Conservation (phyloP, 2,113 vertebrate species). For the Scortum barcoo region DNA sequence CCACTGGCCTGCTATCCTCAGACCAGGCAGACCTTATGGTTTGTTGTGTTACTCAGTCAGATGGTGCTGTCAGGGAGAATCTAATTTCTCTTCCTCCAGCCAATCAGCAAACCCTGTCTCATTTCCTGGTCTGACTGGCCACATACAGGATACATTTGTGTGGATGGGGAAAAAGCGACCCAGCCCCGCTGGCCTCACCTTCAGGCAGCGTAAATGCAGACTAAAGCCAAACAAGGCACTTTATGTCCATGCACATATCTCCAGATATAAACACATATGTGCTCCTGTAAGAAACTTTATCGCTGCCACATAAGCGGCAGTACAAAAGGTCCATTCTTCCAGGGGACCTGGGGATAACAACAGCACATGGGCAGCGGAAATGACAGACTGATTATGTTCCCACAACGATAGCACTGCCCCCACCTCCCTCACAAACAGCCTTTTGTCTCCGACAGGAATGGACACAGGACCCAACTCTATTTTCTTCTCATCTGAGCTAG, state of each 20-base stretch:
- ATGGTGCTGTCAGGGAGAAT: slow-evolving; percentile 61
- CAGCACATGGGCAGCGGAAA: slow-evolving; percentile 93
- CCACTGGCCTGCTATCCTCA: slow-evolving; percentile 40
- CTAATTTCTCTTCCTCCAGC: slow-evolving; percentile 59
- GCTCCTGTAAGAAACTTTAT: slow-evolving; percentile 94
- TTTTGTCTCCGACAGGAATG: slow-evolving; percentile 88
- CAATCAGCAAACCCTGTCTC: slow-evolving; percentile 75
- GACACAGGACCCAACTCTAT: slow-evolving; percentile 69
- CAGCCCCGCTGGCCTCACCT: slow-evolving; percentile 67
- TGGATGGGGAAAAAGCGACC: slow-evolving; percentile 47
- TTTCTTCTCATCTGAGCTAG: slow-evolving; percentile 60
- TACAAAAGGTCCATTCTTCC: slow-evolving; percentile 96
- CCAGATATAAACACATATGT: slow-evolving; percentile 93
- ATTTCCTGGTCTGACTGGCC: slow-evolving; percentile 73
- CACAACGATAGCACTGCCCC: slow-evolving; percentile 93
- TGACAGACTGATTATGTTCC: slow-evolving; percentile 96
- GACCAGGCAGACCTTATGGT: slow-evolving; percentile 40
- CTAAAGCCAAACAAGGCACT: slow-evolving; percentile 88
- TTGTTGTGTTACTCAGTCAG: slow-evolving; percentile 60
- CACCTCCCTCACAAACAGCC: slow-evolving; percentile 90
- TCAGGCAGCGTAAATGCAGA: slow-evolving; percentile 84
- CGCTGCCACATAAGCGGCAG: slow-evolving; percentile 87
- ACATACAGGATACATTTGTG: slow-evolving; percentile 73
- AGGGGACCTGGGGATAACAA: slow-evolving; percentile 88
- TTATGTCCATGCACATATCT: slow-evolving; percentile 91